Evolutionary conservation across 2,797 vertebrate species (phyloP).

Genomic region (Coendou prehensilis): DNA sequence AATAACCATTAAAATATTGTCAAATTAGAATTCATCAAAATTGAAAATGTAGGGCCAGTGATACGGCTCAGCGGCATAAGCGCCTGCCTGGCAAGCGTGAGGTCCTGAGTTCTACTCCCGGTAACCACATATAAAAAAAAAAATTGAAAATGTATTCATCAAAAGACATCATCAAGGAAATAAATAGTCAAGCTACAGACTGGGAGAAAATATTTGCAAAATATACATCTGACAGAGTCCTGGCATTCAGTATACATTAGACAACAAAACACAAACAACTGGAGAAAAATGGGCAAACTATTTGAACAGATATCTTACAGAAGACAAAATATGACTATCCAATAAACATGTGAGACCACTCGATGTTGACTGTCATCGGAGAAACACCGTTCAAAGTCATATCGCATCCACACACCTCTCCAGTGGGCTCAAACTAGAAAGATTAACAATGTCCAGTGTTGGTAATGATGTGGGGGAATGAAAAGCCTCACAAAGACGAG

Average conservation of each 20-base stretch:
- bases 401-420: background rate
- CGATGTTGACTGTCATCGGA: background rate
- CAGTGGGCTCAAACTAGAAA: background rate
- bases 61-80: too few relatives aligned
- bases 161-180: background rate
- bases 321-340: background rate
- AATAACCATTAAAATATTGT: background rate
- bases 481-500: background rate
- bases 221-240: background rate
- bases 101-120: too few relatives aligned
- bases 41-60: background rate
- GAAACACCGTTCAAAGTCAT: background rate
- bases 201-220: constrained; percentile 7
- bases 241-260: background rate
- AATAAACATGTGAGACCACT: background rate
- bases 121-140: background rate
- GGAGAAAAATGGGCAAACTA: background rate
- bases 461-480: background rate
- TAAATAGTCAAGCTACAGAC: background rate
- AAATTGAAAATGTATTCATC: constrained; percentile 40
- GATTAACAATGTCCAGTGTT: background rate
- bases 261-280: constrained; percentile 25
- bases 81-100: too few relatives aligned
- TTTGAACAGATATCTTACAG: background rate
- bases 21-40: constrained; percentile 15